Conservation (phyloP, 2,888 invertebrate species). For the Opisthograptis luteolata region DNA sequence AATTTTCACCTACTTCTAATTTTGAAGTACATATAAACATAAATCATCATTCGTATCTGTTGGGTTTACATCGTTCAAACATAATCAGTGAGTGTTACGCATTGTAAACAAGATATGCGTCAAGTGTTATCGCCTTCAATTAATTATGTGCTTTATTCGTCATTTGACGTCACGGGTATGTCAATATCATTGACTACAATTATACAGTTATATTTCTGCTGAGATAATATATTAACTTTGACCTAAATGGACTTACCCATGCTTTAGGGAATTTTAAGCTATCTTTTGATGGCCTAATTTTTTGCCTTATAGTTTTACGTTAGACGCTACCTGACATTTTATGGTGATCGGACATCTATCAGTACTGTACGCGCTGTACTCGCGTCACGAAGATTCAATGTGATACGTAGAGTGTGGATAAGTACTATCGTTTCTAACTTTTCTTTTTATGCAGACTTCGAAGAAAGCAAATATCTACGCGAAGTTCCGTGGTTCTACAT, state of each 20-base stretch:
- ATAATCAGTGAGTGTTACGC: slow-evolving; percentile 16
- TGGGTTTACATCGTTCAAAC: neutral
- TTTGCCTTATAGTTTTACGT: no score
- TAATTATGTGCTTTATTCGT: slow-evolving; percentile 21
- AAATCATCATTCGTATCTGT: neutral
- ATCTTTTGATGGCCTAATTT: no score
- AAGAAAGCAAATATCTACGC: no score
- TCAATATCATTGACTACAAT: slow-evolving; percentile 6
- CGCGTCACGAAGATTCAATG: no score
- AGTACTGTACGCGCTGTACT: no score
- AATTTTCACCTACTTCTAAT: no score
- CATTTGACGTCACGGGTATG: slow-evolving; percentile 16
- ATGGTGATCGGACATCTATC: no score
- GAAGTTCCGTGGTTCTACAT: no score
- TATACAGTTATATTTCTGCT: neutral
- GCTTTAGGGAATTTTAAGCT: slow-evolving; percentile 21
- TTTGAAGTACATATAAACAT: neutral
- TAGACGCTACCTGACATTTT: no score
- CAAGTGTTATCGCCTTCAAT: neutral
- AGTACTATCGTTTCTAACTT: no score
- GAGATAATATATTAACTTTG: slow-evolving; percentile 26
- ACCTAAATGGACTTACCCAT: slow-evolving; percentile 23
- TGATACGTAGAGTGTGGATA: no score
- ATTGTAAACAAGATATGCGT: slow-evolving; percentile 15
- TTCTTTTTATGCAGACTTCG: no score